phyloP scores from a whole-genome alignment of 2,888 invertebrate species.

The Tetramorium bicarinatum region DNA sequence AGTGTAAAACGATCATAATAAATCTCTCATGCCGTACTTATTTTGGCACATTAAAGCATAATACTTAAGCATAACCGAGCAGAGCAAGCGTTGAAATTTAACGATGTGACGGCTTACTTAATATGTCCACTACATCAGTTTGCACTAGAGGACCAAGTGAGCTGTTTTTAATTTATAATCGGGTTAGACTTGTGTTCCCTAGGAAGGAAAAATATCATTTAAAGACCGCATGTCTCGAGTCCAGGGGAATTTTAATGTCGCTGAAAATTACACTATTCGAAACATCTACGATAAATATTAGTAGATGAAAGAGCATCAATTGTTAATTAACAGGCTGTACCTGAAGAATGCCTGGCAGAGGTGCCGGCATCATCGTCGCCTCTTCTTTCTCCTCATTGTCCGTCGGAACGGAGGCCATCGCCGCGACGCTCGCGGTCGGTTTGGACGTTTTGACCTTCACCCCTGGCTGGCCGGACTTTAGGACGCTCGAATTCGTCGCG shows the following conservation, averaged over 20 bases:
- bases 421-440: constrained; percentile 84
- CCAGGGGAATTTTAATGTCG: constrained; percentile 8
- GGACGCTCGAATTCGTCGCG: constrained; percentile 76
- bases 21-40: constrained; percentile 62
- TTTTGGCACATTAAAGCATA: constrained; percentile 61
- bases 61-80: constrained; percentile 59
- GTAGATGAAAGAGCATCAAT: neutral
- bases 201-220: constrained; percentile 77
- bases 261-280: constrained; percentile 31
- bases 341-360: constrained; percentile 89
- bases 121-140: constrained; percentile 73
- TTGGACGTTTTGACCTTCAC: constrained; percentile 76
- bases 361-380: constrained; percentile 81
- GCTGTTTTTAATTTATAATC: constrained; percentile 75
- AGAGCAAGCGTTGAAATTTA: constrained; percentile 64
- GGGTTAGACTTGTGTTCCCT: constrained; percentile 79
- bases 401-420: constrained; percentile 80
- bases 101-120: constrained; percentile 72
- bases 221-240: constrained; percentile 50
- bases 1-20: constrained; percentile 5
- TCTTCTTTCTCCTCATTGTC: constrained; percentile 82
- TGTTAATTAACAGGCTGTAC: constrained; percentile 84
- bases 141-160: constrained; percentile 75
- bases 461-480: constrained; percentile 67
- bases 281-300: neutral